Evolutionary conservation across 2,797 vertebrate species (phyloP).

Genomic region (Urosaurus nigricauda): DNA sequence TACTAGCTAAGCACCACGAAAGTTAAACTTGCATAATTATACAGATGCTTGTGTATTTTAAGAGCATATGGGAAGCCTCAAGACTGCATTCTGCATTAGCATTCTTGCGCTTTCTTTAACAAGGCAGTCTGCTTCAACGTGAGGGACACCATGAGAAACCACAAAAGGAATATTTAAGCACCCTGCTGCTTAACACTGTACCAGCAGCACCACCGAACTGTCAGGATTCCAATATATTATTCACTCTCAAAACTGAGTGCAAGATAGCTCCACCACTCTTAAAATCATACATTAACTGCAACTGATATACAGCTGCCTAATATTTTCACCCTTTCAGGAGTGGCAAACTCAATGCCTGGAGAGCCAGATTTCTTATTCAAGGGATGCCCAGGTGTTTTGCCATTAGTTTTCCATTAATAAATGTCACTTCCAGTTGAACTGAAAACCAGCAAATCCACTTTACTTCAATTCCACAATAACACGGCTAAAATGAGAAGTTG

Average conservation of each 20-base stretch:
- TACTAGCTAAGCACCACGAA: background rate
- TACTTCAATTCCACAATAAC: background rate
- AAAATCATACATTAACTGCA: constrained; percentile 16
- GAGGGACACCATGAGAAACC: background rate
- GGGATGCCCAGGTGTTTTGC: background rate
- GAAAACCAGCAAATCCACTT: background rate
- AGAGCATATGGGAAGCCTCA: background rate
- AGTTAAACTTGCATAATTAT: constrained; percentile 32
- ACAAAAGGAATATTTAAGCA: constrained; percentile 41
- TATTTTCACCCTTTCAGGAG: background rate
- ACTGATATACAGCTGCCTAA: background rate
- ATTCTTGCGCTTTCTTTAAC: background rate
- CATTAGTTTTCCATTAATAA: constrained; percentile 11
- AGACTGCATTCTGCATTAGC: background rate
- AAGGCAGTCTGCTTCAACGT: constrained; percentile 7
- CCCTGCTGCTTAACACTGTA: constrained; percentile 26
- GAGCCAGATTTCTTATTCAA: background rate
- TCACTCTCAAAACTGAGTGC: constrained; percentile 2
- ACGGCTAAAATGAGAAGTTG: background rate
- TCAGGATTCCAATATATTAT: constrained; percentile 31
- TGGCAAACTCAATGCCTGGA: background rate
- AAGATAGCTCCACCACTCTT: constrained; percentile 2
- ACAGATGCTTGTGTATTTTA: background rate
- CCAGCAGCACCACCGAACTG: constrained; percentile 26
- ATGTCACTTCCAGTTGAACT: constrained; percentile 9